Conservation (phyloP, 1,140 invertebrate genomes). For the Megalopta genalis region DNA sequence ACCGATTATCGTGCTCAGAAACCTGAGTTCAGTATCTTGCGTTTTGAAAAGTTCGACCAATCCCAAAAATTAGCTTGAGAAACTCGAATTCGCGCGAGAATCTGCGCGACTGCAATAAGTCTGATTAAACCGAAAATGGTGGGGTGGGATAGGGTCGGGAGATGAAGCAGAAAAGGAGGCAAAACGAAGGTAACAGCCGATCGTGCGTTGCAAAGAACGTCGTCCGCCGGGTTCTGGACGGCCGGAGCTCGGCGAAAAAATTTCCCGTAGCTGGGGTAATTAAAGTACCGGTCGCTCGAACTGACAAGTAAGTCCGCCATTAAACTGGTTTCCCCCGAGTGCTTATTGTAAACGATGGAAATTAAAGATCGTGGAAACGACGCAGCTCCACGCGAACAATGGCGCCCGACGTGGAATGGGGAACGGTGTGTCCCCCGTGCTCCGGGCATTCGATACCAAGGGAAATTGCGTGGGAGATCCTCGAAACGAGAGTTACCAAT, state of each 20-base stretch:
- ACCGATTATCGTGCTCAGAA: too few relatives aligned
- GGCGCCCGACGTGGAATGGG: not conserved
- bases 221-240: not conserved
- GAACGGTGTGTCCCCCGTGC: not conserved
- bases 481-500: not conserved
- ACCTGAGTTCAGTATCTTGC: too few relatives aligned
- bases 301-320: slow-evolving; percentile 23
- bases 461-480: slow-evolving; percentile 19
- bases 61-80: too few relatives aligned
- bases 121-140: too few relatives aligned
- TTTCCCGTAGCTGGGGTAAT: slow-evolving; percentile 1
- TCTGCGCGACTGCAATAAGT: too few relatives aligned
- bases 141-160: too few relatives aligned
- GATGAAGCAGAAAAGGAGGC: too few relatives aligned
- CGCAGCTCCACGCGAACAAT: slow-evolving; percentile 19
- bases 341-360: slow-evolving; percentile 35
- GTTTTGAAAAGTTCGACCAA: too few relatives aligned
- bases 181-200: not conserved
- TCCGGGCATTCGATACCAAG: not conserved
- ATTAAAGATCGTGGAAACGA: slow-evolving; percentile 44
- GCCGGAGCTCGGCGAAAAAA: not conserved
- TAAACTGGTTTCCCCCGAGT: slow-evolving; percentile 15
- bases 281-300: slow-evolving; percentile 13
- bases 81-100: too few relatives aligned
- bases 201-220: not conserved